Percentiles rank a stretch among this genome's conserved stretches.
phyloP scores from a whole-genome alignment of 2,113 vertebrate genomes.

The Channa argus region DNA sequence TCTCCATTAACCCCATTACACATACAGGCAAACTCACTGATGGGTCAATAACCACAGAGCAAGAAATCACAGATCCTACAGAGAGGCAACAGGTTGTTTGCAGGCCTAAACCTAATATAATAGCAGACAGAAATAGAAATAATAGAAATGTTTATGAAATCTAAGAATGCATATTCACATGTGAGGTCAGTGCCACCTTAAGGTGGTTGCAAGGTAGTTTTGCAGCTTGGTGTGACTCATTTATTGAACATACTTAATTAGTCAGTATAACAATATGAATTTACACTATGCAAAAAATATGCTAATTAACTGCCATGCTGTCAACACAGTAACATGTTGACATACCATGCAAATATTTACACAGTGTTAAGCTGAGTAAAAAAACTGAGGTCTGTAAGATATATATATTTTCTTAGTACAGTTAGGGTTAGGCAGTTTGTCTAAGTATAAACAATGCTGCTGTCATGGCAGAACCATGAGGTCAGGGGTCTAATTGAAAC shows the following conservation, averaged over 20 bases:
- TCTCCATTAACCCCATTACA: conserved; percentile 63
- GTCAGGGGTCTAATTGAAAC: conserved; percentile 1
- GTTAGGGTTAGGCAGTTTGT: not conserved
- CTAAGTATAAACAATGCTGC: conserved; percentile 44
- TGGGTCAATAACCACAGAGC: conserved; percentile 55
- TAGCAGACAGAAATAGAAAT: conserved; percentile 41
- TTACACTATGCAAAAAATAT: conserved; percentile 38
- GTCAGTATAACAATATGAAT: conserved; percentile 34
- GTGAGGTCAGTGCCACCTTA: conserved; percentile 50
- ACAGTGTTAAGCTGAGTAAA: not conserved
- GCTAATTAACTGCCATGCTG: conserved; percentile 36
- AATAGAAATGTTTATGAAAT: conserved; percentile 10
- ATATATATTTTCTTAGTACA: conserved; percentile 4
- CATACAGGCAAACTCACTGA: conserved; percentile 50
- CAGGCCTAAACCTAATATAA: conserved; percentile 21
- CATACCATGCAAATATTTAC: conserved; percentile 20
- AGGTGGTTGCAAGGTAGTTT: conserved; percentile 33
- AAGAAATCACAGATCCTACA: conserved; percentile 60
- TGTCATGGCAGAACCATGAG: conserved; percentile 53
- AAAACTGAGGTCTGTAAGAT: not conserved
- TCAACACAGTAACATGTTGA: conserved; percentile 40
- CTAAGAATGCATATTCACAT: conserved; percentile 2
- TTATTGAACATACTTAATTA: conserved; percentile 47
- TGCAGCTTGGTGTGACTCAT: conserved; percentile 41
- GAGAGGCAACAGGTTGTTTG: conserved; percentile 16